Evolutionary conservation across 2,888 invertebrate species (phyloP).

Genomic region (Apamea anceps): DNA sequence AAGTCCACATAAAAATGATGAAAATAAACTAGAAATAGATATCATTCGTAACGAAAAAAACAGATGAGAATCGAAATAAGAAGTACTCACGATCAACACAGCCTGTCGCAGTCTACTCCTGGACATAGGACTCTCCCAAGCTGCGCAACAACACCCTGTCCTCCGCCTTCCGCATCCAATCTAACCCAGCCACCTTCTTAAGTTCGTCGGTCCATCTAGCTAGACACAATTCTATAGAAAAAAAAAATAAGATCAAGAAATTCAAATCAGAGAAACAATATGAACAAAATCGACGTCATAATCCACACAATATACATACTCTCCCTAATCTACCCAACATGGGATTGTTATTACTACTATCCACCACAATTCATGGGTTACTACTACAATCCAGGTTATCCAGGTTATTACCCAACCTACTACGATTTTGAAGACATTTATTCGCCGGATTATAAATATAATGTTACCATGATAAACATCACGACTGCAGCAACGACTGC

Average conservation of each 20-base stretch:
- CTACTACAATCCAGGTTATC: slow-evolving; percentile 54
- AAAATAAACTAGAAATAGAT: background rate
- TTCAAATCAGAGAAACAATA: background rate
- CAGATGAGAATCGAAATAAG: background rate
- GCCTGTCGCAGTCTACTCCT: too few species aligned
- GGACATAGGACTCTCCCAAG: too few species aligned
- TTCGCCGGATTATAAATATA: background rate
- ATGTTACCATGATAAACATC: slow-evolving; percentile 25
- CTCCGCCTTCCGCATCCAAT: too few species aligned
- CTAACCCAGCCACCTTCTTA: too few species aligned
- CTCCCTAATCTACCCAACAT: slow-evolving; percentile 13
- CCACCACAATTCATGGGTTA: slow-evolving; percentile 55
- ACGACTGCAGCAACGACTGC: background rate
- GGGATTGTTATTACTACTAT: slow-evolving; percentile 43
- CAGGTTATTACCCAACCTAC: slow-evolving; percentile 51
- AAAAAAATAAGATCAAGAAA: background rate
- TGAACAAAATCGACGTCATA: slow-evolving; percentile 2
- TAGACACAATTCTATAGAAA: background rate
- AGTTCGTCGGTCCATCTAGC: too few species aligned
- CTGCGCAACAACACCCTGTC: too few species aligned
- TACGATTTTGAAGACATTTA: slow-evolving; percentile 49
- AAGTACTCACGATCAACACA: background rate
- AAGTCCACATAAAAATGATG: background rate
- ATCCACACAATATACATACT: background rate
- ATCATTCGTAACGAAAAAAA: background rate